Evolutionary conservation across 2,113 vertebrate species (phyloP), one percentile per base, ranked within the genome.

Genomic region (Platichthys flesus): DNA sequence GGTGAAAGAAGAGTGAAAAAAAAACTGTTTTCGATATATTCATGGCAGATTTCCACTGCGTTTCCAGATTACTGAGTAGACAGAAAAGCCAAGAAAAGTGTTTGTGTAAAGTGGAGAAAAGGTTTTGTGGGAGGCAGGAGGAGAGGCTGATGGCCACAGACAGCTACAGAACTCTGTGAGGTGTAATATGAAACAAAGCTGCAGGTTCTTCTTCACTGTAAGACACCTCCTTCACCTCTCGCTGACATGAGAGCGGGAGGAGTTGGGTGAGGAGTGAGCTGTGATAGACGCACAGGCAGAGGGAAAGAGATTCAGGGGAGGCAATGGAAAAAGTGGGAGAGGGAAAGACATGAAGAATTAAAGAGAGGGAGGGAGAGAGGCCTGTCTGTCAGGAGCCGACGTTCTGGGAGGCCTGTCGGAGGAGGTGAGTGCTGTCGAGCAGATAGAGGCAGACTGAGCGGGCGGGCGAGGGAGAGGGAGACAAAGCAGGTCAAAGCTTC

Each of bases 271-370:
- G 67, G 85, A 82, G 83, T 59, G 74, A 75, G 78, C 82, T 84
- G 71, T 90, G 89, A 92, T 89, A 79, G 90, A 90, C 79, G 85
- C 90, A 87, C 89, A 81, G 82, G 69, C 71, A 67, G 81, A 85
- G 83, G 56, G 75, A 84, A 84, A 82, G 71, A 59, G 83, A 87
- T 83, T 31, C 66, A 49, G 60, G 42, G 47, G 47, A 73, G 78
- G 57, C 74, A 45, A 37, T 52, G 70, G 69, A 87, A 84, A 73
- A 74, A 76, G 51, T 81, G 84, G 74, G 70, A 69, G 71, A 13
- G 10, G 80, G 69, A 67, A 76, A 77, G 64, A 77, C 68, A 84
- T 86, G 73, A 85, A 88, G 83, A 88, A 88, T 86, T 89, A 82
- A 88, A 84, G 57, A 77, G 66, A 47, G 35, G 56, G 72, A 71